phyloP scores from a whole-genome alignment of 2,888 invertebrate genomes.

The Watsonalla binaria region DNA sequence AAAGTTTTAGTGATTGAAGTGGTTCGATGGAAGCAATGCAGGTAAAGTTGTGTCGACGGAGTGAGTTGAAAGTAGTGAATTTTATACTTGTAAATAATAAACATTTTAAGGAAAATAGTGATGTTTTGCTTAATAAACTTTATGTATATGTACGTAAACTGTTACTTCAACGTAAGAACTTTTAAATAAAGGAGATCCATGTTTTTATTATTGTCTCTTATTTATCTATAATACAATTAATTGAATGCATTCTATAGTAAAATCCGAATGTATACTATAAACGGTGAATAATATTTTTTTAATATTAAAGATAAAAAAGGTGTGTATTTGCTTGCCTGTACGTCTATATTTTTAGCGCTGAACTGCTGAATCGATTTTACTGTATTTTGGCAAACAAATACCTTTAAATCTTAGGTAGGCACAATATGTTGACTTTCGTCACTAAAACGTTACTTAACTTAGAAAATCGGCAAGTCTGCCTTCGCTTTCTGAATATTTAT shows the following conservation, averaged over 20 bases:
- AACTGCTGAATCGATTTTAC: too few species aligned
- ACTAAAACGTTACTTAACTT: too few species aligned
- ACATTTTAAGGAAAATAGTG: constrained; percentile 58
- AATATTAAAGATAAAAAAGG: too few species aligned
- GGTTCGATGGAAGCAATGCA: constrained; percentile 41
- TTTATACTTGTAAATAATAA: constrained; percentile 75
- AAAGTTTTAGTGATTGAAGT: constrained; percentile 48
- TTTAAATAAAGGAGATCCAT: constrained; percentile 60
- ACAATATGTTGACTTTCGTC: too few species aligned
- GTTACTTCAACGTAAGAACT: constrained; percentile 59
- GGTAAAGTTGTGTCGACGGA: constrained; percentile 48
- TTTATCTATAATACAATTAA: constrained; percentile 10
- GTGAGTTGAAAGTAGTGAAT: constrained; percentile 61
- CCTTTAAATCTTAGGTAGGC: too few species aligned
- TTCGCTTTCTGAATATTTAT: too few species aligned
- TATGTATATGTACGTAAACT: constrained; percentile 54
- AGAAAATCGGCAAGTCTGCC: too few species aligned
- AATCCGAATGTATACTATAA: too few species aligned
- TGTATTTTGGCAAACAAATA: too few species aligned
- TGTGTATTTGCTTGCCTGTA: too few species aligned
- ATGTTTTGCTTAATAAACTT: constrained; percentile 66
- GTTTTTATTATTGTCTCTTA: constrained; percentile 43
- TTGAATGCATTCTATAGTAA: neutral
- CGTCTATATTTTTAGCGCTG: too few species aligned
- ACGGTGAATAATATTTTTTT: too few species aligned